These are phyloP conservation scores for Harpagoxenus sublaevis DNA, from an alignment of 2,888 invertebrate species.

Conservation along the genomic window DNA sequence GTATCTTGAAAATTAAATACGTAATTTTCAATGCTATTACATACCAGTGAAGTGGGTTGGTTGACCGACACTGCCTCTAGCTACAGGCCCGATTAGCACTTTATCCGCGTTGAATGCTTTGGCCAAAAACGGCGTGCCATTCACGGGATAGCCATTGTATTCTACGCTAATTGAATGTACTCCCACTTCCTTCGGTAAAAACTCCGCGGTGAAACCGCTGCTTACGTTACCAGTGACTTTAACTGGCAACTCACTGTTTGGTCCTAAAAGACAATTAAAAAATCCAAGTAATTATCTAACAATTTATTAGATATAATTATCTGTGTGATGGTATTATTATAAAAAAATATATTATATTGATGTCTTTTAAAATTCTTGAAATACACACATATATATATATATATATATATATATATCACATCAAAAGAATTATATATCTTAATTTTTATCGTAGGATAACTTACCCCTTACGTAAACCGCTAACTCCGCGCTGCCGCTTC, in stretches of 20 bases:
- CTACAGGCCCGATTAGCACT: conserved; percentile 93
- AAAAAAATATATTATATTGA: not conserved
- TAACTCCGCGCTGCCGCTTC: conserved; percentile 91
- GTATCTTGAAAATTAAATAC: not conserved
- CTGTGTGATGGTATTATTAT: not conserved
- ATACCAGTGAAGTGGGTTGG: conserved; percentile 95
- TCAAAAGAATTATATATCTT: not conserved
- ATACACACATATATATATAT: no score
- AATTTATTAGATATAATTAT: conserved; percentile 11
- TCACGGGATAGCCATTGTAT: conserved; percentile 95
- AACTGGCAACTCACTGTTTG: conserved; percentile 94
- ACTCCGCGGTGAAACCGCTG: conserved; percentile 95
- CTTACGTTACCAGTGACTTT: conserved; percentile 96
- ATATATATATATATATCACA: no score
- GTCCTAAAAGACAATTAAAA: conserved; percentile 87
- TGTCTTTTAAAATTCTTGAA: not conserved
- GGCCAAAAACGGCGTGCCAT: conserved; percentile 95
- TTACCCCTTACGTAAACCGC: conserved; percentile 93
- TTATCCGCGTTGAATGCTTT: conserved; percentile 97
- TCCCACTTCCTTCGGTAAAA: conserved; percentile 97
- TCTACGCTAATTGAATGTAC: conserved; percentile 96
- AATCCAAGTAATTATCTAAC: not conserved
- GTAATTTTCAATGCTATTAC: conserved; percentile 30
- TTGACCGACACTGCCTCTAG: conserved; percentile 94
- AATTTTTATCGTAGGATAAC: conserved; percentile 24